Percentiles rank a stretch among this genome's conserved stretches.
Conservation (phyloP, 35 echinoderm and acorn worm species). For the Ophioderma brevispina region DNA sequence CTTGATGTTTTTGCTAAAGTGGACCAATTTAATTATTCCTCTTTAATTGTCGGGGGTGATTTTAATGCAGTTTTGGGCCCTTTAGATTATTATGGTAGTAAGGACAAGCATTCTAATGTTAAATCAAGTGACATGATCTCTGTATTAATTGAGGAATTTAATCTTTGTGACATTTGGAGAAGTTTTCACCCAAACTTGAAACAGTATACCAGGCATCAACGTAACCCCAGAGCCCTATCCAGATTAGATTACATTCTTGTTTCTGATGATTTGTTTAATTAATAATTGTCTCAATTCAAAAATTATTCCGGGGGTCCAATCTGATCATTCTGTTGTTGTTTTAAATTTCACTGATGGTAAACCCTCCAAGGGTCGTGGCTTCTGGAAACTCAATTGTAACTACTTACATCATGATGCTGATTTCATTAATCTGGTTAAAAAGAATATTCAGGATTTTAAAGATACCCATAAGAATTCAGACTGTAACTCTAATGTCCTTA, state of each 20-base stretch:
- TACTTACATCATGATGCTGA: conserved; percentile 33
- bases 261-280: conserved; percentile 28
- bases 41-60: neutral
- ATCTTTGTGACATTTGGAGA: neutral
- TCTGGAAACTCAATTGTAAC: conserved; percentile 39
- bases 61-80: neutral
- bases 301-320: conserved; percentile 38
- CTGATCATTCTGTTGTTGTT: conserved; percentile 20
- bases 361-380: neutral
- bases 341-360: conserved; percentile 13
- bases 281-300: conserved; percentile 37
- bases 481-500: conserved; percentile 11
- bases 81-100: neutral
- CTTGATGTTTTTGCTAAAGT: neutral
- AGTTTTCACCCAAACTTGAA: neutral
- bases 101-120: neutral
- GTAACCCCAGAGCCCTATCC: conserved; percentile 9
- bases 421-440: conserved; percentile 18
- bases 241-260: conserved; percentile 11
- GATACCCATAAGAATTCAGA: neutral
- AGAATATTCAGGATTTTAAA: conserved; percentile 3
- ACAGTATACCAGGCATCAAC: conserved; percentile 17
- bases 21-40: neutral
- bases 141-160: neutral
- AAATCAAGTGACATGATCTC: neutral